Percentiles rank a stretch among this genome's conserved stretches.
phyloP scores from a whole-genome alignment of 35 echinoderm and acorn worm genomes.

The Lytechinus pictus region DNA sequence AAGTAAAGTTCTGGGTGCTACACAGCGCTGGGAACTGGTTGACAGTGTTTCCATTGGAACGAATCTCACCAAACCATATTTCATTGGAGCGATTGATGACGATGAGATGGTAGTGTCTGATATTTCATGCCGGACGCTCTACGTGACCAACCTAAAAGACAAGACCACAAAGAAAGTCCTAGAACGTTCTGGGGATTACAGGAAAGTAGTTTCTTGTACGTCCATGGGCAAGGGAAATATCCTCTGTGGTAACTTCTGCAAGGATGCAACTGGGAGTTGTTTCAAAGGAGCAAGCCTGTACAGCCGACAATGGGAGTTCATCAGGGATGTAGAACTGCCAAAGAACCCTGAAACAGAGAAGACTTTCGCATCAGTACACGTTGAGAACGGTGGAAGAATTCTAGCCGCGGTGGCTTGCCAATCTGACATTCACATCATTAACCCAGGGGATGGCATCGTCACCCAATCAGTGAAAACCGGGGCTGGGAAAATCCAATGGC shows the following conservation, averaged over 20 bases:
- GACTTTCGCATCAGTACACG: not conserved
- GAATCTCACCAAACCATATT: not conserved
- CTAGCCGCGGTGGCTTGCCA: conserved; percentile 6
- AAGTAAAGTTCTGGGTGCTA: not conserved
- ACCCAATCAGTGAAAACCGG: not conserved
- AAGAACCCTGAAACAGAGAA: not conserved
- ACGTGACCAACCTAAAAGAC: not conserved
- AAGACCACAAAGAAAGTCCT: not conserved
- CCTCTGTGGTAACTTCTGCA: conserved; percentile 17
- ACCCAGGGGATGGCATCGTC: not conserved
- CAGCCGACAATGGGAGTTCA: not conserved
- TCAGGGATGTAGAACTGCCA: not conserved
- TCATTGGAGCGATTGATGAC: not conserved
- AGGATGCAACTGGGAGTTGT: not conserved
- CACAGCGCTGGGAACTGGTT: not conserved
- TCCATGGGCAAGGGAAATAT: not conserved
- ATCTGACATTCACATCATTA: not conserved
- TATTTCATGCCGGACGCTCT: not conserved
- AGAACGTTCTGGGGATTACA: not conserved
- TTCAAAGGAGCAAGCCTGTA: not conserved
- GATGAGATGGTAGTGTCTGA: not conserved
- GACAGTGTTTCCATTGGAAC: not conserved
- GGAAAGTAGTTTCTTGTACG: not conserved
- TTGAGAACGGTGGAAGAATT: not conserved
- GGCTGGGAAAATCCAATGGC: not conserved